Base-by-base conservation (phyloP, 2,797 vertebrate species). In the Nasua narica region DNA sequence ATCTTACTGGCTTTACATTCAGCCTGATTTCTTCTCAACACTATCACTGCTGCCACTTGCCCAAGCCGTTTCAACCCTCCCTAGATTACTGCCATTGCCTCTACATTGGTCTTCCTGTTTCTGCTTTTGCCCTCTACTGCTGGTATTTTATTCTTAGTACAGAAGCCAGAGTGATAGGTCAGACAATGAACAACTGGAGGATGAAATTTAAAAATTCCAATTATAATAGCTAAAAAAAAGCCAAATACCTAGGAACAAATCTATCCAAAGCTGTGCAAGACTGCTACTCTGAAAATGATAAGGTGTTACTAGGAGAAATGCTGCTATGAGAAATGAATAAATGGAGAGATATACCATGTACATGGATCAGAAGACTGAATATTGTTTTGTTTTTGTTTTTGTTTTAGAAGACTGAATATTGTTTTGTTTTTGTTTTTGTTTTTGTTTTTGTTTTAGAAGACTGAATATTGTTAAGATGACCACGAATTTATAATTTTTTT, bases 51-150 rank as follows among this genome's bases (percentile, higher is more conserved):
- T 3, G 25, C 32, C 40, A 23, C n/a, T 16, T 35, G 18, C 46
- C 43, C 46, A 12, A 27, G 54, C 25, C 21, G n/a, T 2, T 1
- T 14, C 16, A 3, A 0, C 18, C 29, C 10, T 5, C 48, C 32
- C 40, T 5, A 0, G 5, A 25, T 46, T 5, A 35, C 0, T 35
- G 18, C 72, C 7, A 1, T 1, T 9, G 29, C 18, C 76, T 23
- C 50, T 46, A 25, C 9, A 40, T 52, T 29, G 52, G 76, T 23
- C 77, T 62, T 43, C 60, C 54, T 10, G 15, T 40, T 76, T 54
- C 76, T 69, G 11, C 14, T 11, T 77, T 50, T 43, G 7, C 13
- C 52, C 9, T 21, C 70, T 0, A 4, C 13, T 27, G 43, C 32
- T 32, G 48, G 11, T 10, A 9, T 35, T 46, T 56, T 48, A 29